A percentile compares a stretch with the other conserved stretches of the same genome.
phyloP scores from a whole-genome alignment of 1,140 invertebrate species.

The Drosophila ogumai region DNA sequence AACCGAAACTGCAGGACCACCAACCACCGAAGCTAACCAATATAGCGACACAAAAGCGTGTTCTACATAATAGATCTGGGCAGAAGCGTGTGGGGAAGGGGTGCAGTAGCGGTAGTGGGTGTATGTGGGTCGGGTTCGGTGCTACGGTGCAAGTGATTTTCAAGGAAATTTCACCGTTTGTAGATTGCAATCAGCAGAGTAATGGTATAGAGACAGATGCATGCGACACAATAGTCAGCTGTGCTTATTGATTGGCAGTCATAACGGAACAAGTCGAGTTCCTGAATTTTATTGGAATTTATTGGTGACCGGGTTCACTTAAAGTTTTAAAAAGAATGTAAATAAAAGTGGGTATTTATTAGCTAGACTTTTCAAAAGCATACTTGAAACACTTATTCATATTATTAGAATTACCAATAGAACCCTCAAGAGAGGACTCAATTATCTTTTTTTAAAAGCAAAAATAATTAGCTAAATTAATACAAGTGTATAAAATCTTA shows the following conservation, averaged over 20 bases:
- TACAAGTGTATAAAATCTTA: too few relatives aligned
- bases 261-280: slow-evolving; percentile 3
- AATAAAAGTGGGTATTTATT: not conserved
- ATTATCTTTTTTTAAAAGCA: not conserved
- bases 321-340: not conserved
- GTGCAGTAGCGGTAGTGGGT: not conserved
- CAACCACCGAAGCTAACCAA: slow-evolving; percentile 60
- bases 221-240: slow-evolving; percentile 4
- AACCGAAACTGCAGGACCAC: slow-evolving; percentile 12
- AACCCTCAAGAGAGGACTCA: not conserved
- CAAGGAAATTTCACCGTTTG: slow-evolving; percentile 49
- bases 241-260: slow-evolving; percentile 23
- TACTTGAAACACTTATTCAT: too few relatives aligned
- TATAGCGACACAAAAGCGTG: slow-evolving; percentile 40
- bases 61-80: slow-evolving; percentile 39
- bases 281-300: slow-evolving; percentile 3
- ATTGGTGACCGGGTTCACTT: not conserved
- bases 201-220: slow-evolving; percentile 27
- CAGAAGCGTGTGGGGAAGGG: not conserved
- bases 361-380: not conserved
- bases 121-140: not conserved
- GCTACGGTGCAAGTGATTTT: slow-evolving; percentile 35
- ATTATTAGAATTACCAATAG: too few relatives aligned
- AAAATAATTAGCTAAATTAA: too few relatives aligned
- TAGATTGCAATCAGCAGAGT: slow-evolving; percentile 41